These are phyloP conservation scores for Cyprinodon brontotheroides DNA, from an alignment of 2,113 vertebrate genomes.

Conservation along the genomic window DNA sequence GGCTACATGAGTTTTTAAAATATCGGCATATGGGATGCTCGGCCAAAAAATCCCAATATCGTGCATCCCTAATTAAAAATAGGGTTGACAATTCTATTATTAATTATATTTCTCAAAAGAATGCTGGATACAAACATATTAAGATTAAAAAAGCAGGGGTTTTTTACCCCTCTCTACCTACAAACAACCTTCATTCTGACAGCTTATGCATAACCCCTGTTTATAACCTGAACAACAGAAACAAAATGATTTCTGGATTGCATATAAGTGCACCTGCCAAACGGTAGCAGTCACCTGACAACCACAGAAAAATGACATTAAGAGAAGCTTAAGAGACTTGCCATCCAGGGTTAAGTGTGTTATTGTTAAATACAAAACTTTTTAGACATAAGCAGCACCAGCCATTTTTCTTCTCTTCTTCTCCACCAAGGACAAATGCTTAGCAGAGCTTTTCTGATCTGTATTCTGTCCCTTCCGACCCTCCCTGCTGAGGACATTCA, in stretches of 20 bases:
- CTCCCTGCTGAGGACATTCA: conserved; percentile 63
- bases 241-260: neutral
- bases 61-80: too few species aligned
- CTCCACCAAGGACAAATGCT: conserved; percentile 57
- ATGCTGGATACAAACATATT: neutral
- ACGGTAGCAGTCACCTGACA: neutral
- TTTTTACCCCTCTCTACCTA: neutral
- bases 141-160: neutral
- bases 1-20: too few species aligned
- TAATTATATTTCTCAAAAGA: neutral
- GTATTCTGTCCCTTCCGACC: conserved; percentile 63
- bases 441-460: conserved; percentile 58
- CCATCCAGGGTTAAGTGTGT: neutral
- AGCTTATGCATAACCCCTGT: neutral
- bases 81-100: too few species aligned
- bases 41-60: too few species aligned
- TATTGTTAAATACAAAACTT: conserved; percentile 32
- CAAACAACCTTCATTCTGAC: too few species aligned
- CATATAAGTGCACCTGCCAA: neutral
- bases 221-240: neutral
- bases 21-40: too few species aligned
- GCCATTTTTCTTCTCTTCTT: conserved; percentile 28
- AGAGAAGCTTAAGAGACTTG: neutral
- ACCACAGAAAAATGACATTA: neutral
- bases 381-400: conserved; percentile 1